These are phyloP conservation scores for Sphaerodactylus townsendi DNA, from an alignment of 2,113 vertebrate species.

Conservation along the genomic window DNA sequence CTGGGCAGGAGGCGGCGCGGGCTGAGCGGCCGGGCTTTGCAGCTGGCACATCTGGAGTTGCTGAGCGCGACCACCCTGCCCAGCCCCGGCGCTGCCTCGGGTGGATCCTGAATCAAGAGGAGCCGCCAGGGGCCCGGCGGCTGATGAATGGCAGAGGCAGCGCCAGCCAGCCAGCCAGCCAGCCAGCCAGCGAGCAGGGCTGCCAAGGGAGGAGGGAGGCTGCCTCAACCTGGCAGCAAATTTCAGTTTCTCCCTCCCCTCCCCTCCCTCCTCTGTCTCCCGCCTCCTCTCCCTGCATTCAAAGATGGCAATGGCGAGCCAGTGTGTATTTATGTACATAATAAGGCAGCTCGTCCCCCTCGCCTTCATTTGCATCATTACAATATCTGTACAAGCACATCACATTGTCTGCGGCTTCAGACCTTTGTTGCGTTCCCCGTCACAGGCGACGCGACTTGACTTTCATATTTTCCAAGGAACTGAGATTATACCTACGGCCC, in stretches of 20 bases:
- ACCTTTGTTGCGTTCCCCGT: conserved; percentile 76
- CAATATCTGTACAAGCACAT: conserved; percentile 80
- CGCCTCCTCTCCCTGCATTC: conserved; percentile 59
- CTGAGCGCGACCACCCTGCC: background rate
- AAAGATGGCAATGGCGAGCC: conserved; percentile 70
- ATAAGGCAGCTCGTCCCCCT: conserved; percentile 77
- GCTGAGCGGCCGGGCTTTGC: background rate
- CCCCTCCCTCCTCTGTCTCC: conserved; percentile 17
- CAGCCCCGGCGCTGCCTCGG: background rate
- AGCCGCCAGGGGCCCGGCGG: background rate
- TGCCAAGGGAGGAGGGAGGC: conserved; percentile 44
- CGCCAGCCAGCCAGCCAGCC: conserved; percentile 7
- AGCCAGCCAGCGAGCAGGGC: conserved; percentile 18
- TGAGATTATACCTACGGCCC: conserved; percentile 63
- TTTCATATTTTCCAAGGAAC: conserved; percentile 73
- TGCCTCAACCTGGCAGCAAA: conserved; percentile 62
- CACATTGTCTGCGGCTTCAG: conserved; percentile 77
- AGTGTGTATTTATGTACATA: conserved; percentile 79
- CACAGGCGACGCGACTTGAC: conserved; percentile 78
- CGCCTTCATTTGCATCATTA: conserved; percentile 80
- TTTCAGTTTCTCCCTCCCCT: conserved; percentile 35
- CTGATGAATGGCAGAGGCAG: background rate
- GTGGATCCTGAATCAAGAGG: background rate
- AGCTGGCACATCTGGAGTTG: conserved; percentile 3
- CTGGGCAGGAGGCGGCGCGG: background rate